A percentile compares a stretch with the other conserved stretches of the same genome.
Conservation (phyloP, 2,113 vertebrate species). For the Ptilorrhoa leucosticta region DNA sequence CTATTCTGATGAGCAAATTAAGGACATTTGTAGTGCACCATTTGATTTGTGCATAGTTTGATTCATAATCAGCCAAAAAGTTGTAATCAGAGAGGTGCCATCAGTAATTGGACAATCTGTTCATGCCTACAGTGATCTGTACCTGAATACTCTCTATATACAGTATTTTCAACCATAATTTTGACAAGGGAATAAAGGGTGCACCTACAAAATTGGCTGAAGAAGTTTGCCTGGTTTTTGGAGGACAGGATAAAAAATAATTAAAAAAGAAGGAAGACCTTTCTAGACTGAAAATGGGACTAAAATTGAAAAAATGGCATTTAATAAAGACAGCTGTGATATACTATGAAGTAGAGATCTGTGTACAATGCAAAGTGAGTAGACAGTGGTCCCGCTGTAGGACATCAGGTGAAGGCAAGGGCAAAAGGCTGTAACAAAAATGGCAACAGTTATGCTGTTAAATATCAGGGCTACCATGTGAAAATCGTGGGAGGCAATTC, state of each 20-base stretch:
- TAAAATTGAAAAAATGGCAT: background rate
- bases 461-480: background rate
- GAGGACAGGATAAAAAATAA: background rate
- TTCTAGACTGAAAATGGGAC: background rate
- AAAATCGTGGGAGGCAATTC: background rate
- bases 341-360: background rate
- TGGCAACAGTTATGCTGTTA: background rate
- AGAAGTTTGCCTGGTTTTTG: background rate
- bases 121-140: background rate
- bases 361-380: background rate
- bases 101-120: background rate
- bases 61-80: background rate
- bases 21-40: background rate
- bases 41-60: background rate
- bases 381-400: background rate
- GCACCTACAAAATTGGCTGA: background rate
- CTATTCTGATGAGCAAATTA: background rate
- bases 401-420: background rate
- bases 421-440: background rate
- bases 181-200: background rate
- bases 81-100: background rate
- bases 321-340: background rate
- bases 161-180: background rate
- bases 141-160: background rate
- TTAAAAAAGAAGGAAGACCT: background rate